phyloP scores from a whole-genome alignment of 2,888 invertebrate genomes.

The Lamellibrachia satsuma region DNA sequence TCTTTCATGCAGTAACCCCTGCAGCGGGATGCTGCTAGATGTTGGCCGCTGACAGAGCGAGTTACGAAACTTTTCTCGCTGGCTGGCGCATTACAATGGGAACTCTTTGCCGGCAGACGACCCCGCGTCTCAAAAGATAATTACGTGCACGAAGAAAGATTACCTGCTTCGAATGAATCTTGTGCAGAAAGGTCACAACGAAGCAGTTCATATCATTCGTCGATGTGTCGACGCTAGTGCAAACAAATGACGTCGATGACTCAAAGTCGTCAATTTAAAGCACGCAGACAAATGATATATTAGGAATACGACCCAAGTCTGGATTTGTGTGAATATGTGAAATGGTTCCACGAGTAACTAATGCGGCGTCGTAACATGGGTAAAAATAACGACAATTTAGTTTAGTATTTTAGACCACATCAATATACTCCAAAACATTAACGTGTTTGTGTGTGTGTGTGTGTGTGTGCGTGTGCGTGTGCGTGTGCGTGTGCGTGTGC shows the following conservation, averaged over 20 bases:
- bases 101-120: conserved; percentile 12
- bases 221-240: background rate
- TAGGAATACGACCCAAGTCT: background rate
- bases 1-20: conserved; percentile 3
- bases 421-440: background rate
- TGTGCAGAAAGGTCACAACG: conserved; percentile 4
- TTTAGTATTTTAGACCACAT: background rate
- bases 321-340: background rate
- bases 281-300: background rate
- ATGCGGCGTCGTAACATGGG: background rate
- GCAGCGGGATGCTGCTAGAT: background rate
- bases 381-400: background rate
- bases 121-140: conserved; percentile 10
- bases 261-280: background rate
- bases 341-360: background rate
- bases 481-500: background rate
- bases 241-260: background rate
- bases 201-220: conserved; percentile 17
- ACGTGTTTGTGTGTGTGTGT: background rate
- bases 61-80: background rate
- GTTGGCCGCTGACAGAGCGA: background rate
- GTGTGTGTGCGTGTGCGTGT: background rate
- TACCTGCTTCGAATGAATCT: background rate
- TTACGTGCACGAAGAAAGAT: conserved; percentile 1
- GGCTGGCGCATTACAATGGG: background rate